Evolutionary conservation across 2,113 vertebrate genomes (phyloP).

Genomic region (Limnothrissa miodon): DNA sequence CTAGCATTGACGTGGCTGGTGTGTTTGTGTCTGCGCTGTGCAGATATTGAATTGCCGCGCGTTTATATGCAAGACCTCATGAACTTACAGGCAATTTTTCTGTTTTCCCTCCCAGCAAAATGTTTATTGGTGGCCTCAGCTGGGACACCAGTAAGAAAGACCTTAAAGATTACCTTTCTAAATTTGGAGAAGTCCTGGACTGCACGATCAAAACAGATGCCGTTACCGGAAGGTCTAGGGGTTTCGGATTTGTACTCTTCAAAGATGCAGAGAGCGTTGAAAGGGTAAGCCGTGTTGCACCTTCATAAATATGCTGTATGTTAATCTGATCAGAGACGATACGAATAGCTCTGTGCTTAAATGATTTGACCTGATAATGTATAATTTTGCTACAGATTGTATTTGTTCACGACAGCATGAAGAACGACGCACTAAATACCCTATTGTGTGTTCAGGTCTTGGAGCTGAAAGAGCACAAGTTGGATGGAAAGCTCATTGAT

Average conservation of each 20-base stretch:
- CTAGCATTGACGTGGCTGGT: not conserved
- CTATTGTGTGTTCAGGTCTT: constrained; percentile 70
- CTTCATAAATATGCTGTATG: too few relatives aligned
- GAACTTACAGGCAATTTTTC: too few relatives aligned
- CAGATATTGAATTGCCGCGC: not conserved
- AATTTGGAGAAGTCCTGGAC: constrained; percentile 86
- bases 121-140: constrained; percentile 89
- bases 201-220: constrained; percentile 90
- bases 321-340: not conserved
- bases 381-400: not conserved
- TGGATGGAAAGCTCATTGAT: constrained; percentile 87
- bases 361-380: not conserved
- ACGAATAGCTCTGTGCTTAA: not conserved
- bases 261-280: constrained; percentile 86
- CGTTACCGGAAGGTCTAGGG: constrained; percentile 81
- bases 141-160: constrained; percentile 93
- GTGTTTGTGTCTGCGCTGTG: not conserved
- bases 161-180: constrained; percentile 84
- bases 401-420: constrained; percentile 7
- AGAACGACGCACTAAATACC: not conserved
- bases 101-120: constrained; percentile 74
- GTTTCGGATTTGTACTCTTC: constrained; percentile 88
- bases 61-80: not conserved
- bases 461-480: constrained; percentile 85
- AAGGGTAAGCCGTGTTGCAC: constrained; percentile 64